Conservation (phyloP, 2,797 vertebrate species). For the Protosalanx chinensis region DNA sequence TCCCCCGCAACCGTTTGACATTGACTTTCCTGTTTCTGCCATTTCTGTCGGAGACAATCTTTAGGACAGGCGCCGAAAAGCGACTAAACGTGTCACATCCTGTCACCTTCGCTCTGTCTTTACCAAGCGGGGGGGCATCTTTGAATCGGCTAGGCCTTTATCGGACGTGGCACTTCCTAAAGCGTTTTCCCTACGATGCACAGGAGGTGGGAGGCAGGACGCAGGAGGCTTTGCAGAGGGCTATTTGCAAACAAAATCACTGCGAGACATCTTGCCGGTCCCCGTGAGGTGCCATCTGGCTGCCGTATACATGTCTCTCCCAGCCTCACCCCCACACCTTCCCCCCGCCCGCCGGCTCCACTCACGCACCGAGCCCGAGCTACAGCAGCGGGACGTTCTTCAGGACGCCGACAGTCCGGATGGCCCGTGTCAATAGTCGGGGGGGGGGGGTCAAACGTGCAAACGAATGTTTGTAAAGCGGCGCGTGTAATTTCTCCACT, state of each 20-base stretch:
- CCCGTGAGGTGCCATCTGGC: constrained; percentile 71
- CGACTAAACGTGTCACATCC: constrained; percentile 72
- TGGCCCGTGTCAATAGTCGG: constrained; percentile 57
- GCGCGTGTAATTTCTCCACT: not conserved
- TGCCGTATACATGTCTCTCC: constrained; percentile 68
- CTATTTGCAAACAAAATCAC: constrained; percentile 76
- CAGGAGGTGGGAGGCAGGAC: constrained; percentile 52
- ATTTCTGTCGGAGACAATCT: constrained; percentile 69
- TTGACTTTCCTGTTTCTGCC: constrained; percentile 61
- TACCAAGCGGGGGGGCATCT: constrained; percentile 56
- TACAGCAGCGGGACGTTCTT: constrained; percentile 43
- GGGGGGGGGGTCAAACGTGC: constrained; percentile 36
- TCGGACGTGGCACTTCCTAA: constrained; percentile 70
- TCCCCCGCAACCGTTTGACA: constrained; percentile 65
- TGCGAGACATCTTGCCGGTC: constrained; percentile 59
- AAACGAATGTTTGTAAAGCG: constrained; percentile 3
- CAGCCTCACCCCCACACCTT: constrained; percentile 48
- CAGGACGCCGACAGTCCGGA: constrained; percentile 50
- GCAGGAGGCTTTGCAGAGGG: constrained; percentile 60
- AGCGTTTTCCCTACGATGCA: constrained; percentile 54
- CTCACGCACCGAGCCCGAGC: not conserved
- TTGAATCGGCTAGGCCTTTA: constrained; percentile 65
- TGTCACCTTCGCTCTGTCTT: constrained; percentile 65
- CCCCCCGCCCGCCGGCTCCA: not conserved
- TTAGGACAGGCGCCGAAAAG: constrained; percentile 59